These are phyloP conservation scores for Zaprionus lineosus DNA, from an alignment of 2,888 invertebrate genomes.

Conservation along the genomic window DNA sequence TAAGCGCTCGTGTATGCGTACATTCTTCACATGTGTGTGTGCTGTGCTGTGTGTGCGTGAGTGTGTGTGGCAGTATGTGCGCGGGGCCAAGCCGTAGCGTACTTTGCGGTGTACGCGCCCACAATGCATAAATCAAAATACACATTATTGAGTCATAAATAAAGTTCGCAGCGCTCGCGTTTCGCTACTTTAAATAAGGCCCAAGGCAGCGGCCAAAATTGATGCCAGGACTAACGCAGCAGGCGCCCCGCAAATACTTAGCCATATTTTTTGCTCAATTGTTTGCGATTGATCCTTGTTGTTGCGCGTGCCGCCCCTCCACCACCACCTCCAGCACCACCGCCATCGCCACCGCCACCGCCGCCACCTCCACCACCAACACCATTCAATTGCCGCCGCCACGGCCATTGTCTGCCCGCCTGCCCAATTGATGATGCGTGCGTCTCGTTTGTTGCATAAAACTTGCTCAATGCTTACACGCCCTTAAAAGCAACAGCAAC, in stretches of 20 bases:
- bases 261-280: constrained; percentile 76
- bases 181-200: constrained; percentile 74
- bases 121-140: constrained; percentile 79
- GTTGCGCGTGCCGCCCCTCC: constrained; percentile 10
- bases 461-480: constrained; percentile 76
- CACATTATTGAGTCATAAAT: constrained; percentile 79
- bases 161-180: constrained; percentile 64
- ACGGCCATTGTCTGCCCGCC: constrained; percentile 27
- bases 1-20: constrained; percentile 13
- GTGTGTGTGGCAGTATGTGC: constrained; percentile 23
- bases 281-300: constrained; percentile 57
- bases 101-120: constrained; percentile 59
- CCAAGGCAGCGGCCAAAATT: constrained; percentile 42
- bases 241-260: constrained; percentile 51
- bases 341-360: not conserved
- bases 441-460: constrained; percentile 73
- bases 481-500: constrained; percentile 54
- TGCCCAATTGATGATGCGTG: constrained; percentile 51
- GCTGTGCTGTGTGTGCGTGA: constrained; percentile 27
- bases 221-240: too few relatives aligned
- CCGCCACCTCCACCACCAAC: too few relatives aligned
- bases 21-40: constrained; percentile 6
- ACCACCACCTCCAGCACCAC: too few relatives aligned
- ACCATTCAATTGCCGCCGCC: not conserved
- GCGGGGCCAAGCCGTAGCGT: constrained; percentile 27